Percentiles rank a stretch among this genome's conserved stretches.
Conservation (phyloP, 2,113 vertebrate genomes). For the Misgurnus anguillicaudatus region DNA sequence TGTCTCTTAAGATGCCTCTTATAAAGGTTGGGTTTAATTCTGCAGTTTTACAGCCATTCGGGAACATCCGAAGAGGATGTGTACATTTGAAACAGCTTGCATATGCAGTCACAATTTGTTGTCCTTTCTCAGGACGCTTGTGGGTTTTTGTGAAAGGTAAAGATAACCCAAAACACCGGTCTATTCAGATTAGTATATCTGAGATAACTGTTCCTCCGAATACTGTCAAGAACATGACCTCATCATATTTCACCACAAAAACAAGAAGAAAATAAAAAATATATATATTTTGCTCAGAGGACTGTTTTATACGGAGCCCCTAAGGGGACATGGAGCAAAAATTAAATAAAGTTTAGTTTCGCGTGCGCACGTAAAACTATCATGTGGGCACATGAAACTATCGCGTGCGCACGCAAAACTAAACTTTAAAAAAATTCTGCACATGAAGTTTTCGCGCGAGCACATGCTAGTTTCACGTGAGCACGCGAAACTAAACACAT, state of each 20-base stretch:
- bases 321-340: too few relatives aligned
- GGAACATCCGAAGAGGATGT: conserved; percentile 9
- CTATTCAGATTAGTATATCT: neutral
- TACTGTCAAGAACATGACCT: neutral
- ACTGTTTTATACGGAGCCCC: too few relatives aligned
- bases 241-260: neutral
- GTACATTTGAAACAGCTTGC: conserved; percentile 14
- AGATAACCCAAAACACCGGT: neutral
- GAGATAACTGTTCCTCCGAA: neutral
- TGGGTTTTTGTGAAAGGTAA: conserved; percentile 31
- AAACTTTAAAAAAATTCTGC: too few relatives aligned
- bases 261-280: too few relatives aligned
- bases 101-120: conserved; percentile 39
- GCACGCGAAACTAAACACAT: too few relatives aligned
- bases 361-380: too few relatives aligned
- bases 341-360: too few relatives aligned
- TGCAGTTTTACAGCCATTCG: conserved; percentile 25
- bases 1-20: neutral
- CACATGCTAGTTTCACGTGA: too few relatives aligned
- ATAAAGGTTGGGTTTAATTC: neutral
- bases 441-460: too few relatives aligned
- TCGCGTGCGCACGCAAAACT: too few relatives aligned
- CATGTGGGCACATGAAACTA: too few relatives aligned
- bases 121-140: conserved; percentile 4
- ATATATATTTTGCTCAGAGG: too few relatives aligned